These are phyloP conservation scores for Stichodactyla helianthus DNA, from an alignment of 64 coral and sea anemone species.

Conservation along the genomic window DNA sequence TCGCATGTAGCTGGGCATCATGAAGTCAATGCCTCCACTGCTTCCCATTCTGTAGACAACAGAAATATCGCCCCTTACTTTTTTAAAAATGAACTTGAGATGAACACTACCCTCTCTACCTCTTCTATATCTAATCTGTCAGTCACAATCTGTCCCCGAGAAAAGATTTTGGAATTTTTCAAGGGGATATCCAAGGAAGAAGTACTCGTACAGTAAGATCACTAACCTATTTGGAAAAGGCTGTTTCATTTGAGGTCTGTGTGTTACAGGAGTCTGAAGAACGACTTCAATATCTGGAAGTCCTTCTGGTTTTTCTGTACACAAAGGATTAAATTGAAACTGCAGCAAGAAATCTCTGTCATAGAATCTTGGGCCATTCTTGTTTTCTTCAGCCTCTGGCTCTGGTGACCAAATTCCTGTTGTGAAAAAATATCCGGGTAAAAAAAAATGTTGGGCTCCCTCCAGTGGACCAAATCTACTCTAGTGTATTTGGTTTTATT, in stretches of 20 bases:
- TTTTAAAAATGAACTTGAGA: too few relatives aligned
- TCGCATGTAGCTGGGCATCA: slow-evolving; percentile 28
- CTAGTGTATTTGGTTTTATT: too few relatives aligned
- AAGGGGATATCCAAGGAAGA: too few relatives aligned
- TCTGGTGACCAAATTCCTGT: slow-evolving; percentile 34
- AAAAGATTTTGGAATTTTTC: too few relatives aligned
- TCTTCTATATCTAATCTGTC: too few relatives aligned
- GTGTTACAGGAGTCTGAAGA: slow-evolving; percentile 10
- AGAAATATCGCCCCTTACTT: background rate
- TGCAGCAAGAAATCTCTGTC: slow-evolving; percentile 78
- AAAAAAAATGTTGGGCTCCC: background rate
- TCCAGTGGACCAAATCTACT: too few relatives aligned
- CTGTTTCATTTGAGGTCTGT: background rate
- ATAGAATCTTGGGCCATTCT: slow-evolving; percentile 55
- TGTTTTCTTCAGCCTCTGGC: slow-evolving; percentile 8
- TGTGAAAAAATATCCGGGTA: background rate
- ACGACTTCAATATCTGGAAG: slow-evolving; percentile 91
- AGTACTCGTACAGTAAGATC: background rate
- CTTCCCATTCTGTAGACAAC: background rate
- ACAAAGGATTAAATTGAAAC: slow-evolving; percentile 60
- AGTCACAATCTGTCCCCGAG: too few relatives aligned
- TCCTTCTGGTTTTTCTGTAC: slow-evolving; percentile 75
- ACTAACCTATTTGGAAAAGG: background rate
- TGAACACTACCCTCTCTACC: too few relatives aligned
- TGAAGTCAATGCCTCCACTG: background rate